phyloP scores from a whole-genome alignment of 2,888 invertebrate genomes.

The Parthenolecanium corni region DNA sequence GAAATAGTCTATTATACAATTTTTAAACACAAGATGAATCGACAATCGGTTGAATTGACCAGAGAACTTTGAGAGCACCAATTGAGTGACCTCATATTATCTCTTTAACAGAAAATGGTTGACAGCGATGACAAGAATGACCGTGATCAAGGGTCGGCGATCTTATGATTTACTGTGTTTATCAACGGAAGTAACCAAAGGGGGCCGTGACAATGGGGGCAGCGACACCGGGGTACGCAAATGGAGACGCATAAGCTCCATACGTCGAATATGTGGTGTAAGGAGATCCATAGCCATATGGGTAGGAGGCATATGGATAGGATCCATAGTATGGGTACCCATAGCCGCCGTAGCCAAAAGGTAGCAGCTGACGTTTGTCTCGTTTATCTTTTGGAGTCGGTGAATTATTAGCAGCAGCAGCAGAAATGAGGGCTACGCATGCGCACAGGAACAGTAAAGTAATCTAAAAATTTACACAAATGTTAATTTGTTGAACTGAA shows the following conservation, averaged over 20 bases:
- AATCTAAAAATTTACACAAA: conserved; percentile 4
- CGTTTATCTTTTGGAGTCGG: conserved; percentile 11
- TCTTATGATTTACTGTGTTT: too few relatives aligned
- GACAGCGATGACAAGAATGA: too few relatives aligned
- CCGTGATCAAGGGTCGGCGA: too few relatives aligned
- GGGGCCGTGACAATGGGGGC: conserved; percentile 16
- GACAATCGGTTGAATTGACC: too few relatives aligned
- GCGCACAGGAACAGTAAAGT: conserved; percentile 1
- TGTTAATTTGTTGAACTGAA: too few relatives aligned
- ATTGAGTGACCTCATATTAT: too few relatives aligned
- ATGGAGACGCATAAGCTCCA: conserved; percentile 4
- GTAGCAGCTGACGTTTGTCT: conserved; percentile 9
- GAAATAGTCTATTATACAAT: too few relatives aligned
- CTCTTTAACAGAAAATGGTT: too few relatives aligned
- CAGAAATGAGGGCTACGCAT: conserved; percentile 4
- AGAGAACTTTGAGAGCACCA: too few relatives aligned
- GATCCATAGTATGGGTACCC: neutral
- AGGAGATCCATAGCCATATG: conserved; percentile 9
- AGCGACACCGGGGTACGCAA: conserved; percentile 10
- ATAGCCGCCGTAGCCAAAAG: neutral
- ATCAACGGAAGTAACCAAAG: conserved; percentile 11
- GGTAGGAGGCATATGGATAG: conserved; percentile 8
- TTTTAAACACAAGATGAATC: too few relatives aligned
- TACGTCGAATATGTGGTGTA: conserved; percentile 9
- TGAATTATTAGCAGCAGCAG: conserved; percentile 6